phyloP scores from a whole-genome alignment of 2,888 invertebrate species.

The Melanostoma mellinum region DNA sequence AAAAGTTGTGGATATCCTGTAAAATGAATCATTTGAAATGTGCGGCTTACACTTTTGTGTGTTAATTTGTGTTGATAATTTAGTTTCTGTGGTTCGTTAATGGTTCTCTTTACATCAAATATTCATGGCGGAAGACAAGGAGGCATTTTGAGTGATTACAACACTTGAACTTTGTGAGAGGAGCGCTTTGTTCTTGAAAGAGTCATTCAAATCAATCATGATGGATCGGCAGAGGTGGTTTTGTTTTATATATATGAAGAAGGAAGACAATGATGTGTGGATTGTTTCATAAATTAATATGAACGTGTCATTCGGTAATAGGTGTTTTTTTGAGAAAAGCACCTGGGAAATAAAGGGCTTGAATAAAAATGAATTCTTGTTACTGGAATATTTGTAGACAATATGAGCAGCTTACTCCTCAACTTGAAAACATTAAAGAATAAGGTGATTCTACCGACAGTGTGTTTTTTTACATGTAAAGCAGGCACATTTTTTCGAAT shows the following conservation, averaged over 20 bases:
- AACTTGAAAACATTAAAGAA: too few species aligned
- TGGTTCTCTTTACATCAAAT: constrained; percentile 35
- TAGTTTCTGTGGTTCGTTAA: constrained; percentile 7
- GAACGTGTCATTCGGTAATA: too few species aligned
- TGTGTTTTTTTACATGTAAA: too few species aligned
- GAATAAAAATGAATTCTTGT: too few species aligned
- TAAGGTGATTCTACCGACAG: too few species aligned
- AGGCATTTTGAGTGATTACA: constrained; percentile 26
- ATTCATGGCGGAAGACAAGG: constrained; percentile 32
- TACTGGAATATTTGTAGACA: too few species aligned
- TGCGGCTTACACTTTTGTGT: constrained; percentile 24
- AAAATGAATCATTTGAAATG: constrained; percentile 62
- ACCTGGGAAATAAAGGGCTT: too few species aligned
- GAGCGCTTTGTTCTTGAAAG: constrained; percentile 17
- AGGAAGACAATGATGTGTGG: constrained; percentile 35
- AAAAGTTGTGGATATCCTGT: constrained; percentile 56
- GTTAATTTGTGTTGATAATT: constrained; percentile 14
- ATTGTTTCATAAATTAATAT: constrained; percentile 5
- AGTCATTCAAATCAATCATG: constrained; percentile 45
- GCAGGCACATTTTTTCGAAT: too few species aligned
- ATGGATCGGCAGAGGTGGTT: constrained; percentile 18
- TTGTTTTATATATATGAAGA: constrained; percentile 21
- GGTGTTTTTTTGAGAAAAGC: too few species aligned
- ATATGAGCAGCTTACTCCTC: too few species aligned
- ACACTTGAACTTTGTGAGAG: constrained; percentile 22